Base-by-base conservation (phyloP, 1,140 invertebrate genomes). In the Venturia canescens region DNA sequence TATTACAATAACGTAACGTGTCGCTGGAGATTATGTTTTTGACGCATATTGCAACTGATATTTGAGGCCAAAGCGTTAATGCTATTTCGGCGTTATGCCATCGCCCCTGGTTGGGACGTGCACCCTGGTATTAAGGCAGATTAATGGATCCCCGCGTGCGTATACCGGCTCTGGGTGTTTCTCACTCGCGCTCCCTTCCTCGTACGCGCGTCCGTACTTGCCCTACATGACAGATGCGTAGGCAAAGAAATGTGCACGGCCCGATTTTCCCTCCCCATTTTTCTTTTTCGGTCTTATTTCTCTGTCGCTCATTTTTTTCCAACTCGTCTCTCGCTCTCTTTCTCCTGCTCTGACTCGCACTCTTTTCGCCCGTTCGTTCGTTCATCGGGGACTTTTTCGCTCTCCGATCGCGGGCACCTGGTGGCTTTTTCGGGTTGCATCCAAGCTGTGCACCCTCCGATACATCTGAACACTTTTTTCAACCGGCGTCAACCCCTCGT, bases 121-220 rank as follows among this genome's bases (percentile, higher is more conserved):
- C 34, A 38, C 34, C 29, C 48, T 48, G 71, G 71, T 26, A 74
- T 74, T 85, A 86, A 85, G 83, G 82, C 83, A 84, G 85, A 88
- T 88, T 88, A 86, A 88, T 87, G 85, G 84, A 86, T 84, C 60
- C 53, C 70, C 83, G 82, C 83, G 82, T 85, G 82, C n/a, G 44
- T 74, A 21, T 80, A 70, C 82, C 74, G 66, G 21, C 2, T 48
- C 27, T 74, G 9, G 3, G 18, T 21, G 4, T 48, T 11, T 74
- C 44, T 74, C 15, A 31, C 66, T 9, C 21, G 27, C 38, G 21
- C 70, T 72, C 21, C 7, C 23, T 69, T 6, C 4, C 26, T 31
- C 26, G 16, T 69, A 69, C 29, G 31, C 16, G 31, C 48, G 71
- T 74, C 27, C 27, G 21, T 69, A 15, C 44, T 31, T 74, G 71